Base-by-base conservation (phyloP, 2,888 invertebrate species). In the Caradrina clavipalpis region DNA sequence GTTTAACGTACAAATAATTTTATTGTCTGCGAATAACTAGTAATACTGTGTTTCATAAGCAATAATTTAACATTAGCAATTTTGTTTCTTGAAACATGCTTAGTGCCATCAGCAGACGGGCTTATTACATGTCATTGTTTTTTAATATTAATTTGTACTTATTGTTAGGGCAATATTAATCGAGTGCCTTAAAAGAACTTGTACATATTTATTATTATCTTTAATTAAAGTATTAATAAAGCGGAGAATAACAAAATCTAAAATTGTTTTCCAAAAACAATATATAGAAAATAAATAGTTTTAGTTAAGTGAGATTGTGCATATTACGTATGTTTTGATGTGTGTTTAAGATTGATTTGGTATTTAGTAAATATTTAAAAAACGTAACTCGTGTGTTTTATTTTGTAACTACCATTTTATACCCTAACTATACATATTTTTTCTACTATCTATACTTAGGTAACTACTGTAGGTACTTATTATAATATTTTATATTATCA, bases 241-340 rank as follows among this genome's bases (percentile, higher is more conserved):
- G 88, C 68, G 85, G 87, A 90, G 89, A 91, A 89, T 89, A 92
- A 92, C 89, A 90, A 91, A 92, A 90, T 93, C 91, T 91, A 91
- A 85, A 92, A 91, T 93, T 93, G 93, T 95, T 95, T 95, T 94
- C 90, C 92, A 93, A 95, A 95, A 95, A 93, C 93, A 94, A 93
- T 86, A 91, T 57, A 91, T 91, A 92, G 89, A 91, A 86, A 90
- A 90, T 92, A 91, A 91, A 90, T 90, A 87, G 87, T 84, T 85
- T 89, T 94, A 94, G 92, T 91, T 95, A 95, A 92, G 95, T 89
- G 94, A 95, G 95, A 96, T 95, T 94, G 95, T 95, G 95, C 95
- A 95, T 95, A 95, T 94, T 94, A 94, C 94, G 95, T 95, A 94
- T 95, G 95, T 95, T 95, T 95, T 95, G 94, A 95, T 93, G 95